Evolutionary conservation across 1,140 invertebrate species (phyloP).

Genomic region (Micrasema longulum): DNA sequence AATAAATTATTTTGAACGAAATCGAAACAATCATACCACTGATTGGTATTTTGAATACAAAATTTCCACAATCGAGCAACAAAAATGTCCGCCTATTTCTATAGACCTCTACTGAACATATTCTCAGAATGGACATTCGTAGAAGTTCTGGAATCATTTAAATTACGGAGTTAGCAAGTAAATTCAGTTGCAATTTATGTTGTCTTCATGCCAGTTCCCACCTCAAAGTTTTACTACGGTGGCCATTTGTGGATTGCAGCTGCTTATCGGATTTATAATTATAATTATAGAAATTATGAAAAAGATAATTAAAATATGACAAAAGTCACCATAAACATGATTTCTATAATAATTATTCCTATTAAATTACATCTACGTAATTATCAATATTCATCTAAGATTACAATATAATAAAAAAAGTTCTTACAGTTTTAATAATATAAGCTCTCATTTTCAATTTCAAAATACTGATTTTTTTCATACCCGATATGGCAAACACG

Average conservation of each 20-base stretch:
- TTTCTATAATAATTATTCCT: conserved; percentile 50
- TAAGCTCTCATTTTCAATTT: conserved; percentile 55
- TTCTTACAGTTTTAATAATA: conserved; percentile 52
- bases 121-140: no score
- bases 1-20: conserved; percentile 34
- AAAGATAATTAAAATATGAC: conserved; percentile 37
- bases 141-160: no score
- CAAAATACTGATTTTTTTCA: conserved; percentile 52
- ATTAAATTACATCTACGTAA: conserved; percentile 53
- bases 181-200: no score
- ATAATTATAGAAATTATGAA: conserved; percentile 34
- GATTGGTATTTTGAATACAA: conserved; percentile 12
- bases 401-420: conserved; percentile 53
- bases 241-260: neutral
- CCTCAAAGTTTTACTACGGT: no score
- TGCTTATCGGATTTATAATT: conserved; percentile 33
- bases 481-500: conserved; percentile 48
- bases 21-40: conserved; percentile 36
- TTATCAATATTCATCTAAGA: conserved; percentile 51
- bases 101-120: no score
- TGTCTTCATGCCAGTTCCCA: no score
- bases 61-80: neutral
- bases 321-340: conserved; percentile 47
- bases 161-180: no score
- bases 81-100: no score